These are phyloP conservation scores for Zaprionus taronus DNA, from an alignment of 1,140 invertebrate genomes.

Conservation along the genomic window DNA sequence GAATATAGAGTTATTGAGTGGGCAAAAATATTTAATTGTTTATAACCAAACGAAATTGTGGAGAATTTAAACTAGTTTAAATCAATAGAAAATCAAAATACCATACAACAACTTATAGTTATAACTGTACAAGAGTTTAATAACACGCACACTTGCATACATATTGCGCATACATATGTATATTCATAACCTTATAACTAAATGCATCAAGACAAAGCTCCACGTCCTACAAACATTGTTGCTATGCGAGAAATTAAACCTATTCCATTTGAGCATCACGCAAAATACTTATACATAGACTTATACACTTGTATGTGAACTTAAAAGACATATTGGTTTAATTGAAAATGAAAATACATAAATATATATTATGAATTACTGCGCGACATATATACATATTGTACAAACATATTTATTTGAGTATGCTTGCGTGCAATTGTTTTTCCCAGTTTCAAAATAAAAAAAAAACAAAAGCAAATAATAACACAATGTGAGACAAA, in stretches of 20 bases:
- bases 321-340: not conserved
- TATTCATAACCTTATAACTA: slow-evolving; percentile 38
- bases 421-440: not conserved
- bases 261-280: not conserved
- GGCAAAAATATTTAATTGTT: not conserved
- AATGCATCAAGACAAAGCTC: slow-evolving; percentile 30
- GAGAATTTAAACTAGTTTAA: not conserved
- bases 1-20: slow-evolving; percentile 15
- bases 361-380: not conserved
- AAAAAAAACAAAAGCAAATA: not conserved
- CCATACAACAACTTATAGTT: not conserved
- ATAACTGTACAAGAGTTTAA: not conserved
- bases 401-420: slow-evolving; percentile 15
- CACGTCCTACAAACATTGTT: slow-evolving; percentile 25
- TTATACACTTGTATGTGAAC: not conserved
- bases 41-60: not conserved
- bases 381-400: slow-evolving; percentile 11
- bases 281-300: not conserved
- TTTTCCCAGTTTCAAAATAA: not conserved
- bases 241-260: slow-evolving; percentile 15
- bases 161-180: slow-evolving; percentile 20
- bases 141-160: slow-evolving; percentile 2
- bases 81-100: not conserved
- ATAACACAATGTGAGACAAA: not conserved
- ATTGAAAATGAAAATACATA: not conserved